Percentiles rank a stretch among this genome's conserved stretches.
phyloP scores from a whole-genome alignment of 2,113 vertebrate genomes.

The Pogonocichla stellata region DNA sequence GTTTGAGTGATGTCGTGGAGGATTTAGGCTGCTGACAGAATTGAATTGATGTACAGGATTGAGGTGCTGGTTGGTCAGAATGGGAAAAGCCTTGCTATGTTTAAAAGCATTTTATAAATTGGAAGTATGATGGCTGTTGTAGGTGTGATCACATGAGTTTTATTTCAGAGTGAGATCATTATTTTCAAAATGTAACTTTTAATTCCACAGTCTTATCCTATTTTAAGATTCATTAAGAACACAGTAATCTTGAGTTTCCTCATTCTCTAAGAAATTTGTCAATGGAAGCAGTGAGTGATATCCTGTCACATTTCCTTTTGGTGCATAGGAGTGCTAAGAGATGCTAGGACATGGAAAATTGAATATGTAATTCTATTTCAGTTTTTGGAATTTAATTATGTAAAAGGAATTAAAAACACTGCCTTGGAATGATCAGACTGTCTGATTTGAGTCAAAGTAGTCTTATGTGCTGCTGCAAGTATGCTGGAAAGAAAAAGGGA shows the following conservation, averaged over 20 bases:
- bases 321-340: background rate
- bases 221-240: background rate
- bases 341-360: background rate
- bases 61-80: background rate
- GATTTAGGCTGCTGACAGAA: background rate
- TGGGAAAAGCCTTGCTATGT: background rate
- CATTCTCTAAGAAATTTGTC: background rate
- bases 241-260: background rate
- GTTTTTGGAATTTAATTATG: background rate
- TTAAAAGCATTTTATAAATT: background rate
- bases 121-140: background rate
- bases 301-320: background rate
- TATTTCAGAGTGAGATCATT: background rate
- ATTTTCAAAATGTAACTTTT: background rate
- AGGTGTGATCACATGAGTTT: background rate
- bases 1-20: background rate
- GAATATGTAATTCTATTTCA: background rate
- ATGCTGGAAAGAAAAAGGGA: background rate
- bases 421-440: background rate
- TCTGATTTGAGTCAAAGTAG: background rate
- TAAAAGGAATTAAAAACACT: background rate
- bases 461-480: background rate
- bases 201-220: background rate
- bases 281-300: background rate
- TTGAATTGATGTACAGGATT: background rate